These are phyloP conservation scores for Solenopsis fugax DNA, from an alignment of 1,140 invertebrate species.

Conservation along the genomic window DNA sequence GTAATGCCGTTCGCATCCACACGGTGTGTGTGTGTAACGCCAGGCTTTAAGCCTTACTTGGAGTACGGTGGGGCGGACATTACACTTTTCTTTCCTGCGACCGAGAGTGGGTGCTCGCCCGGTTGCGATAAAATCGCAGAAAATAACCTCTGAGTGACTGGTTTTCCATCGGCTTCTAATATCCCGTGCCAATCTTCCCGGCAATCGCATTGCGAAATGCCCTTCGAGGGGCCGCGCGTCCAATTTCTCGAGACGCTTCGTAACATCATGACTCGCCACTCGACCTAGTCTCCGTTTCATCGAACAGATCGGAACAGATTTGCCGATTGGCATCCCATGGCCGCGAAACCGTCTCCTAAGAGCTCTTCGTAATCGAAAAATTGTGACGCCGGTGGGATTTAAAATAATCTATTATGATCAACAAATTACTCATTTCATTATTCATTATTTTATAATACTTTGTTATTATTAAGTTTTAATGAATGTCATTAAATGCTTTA, in stretches of 20 bases:
- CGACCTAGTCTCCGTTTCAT: constrained; percentile 68
- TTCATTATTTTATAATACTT: background rate
- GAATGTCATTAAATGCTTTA: background rate
- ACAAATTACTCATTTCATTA: background rate
- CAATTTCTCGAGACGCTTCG: constrained; percentile 74
- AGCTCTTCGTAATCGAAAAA: constrained; percentile 23
- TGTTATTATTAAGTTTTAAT: constrained; percentile 6
- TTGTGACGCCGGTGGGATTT: background rate
- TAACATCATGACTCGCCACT: constrained; percentile 63
- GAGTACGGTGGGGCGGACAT: background rate
- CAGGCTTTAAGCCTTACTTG: background rate
- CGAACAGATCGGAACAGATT: constrained; percentile 66
- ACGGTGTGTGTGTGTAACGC: background rate
- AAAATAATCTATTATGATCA: background rate
- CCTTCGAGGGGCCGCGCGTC: constrained; percentile 66
- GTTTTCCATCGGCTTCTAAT: constrained; percentile 73
- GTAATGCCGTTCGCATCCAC: background rate
- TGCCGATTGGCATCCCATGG: constrained; percentile 31
- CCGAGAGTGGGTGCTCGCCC: constrained; percentile 59
- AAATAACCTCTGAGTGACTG: constrained; percentile 68
- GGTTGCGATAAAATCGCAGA: constrained; percentile 58
- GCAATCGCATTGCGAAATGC: constrained; percentile 74
- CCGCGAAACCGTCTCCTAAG: constrained; percentile 28
- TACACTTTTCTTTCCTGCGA: constrained; percentile 25
- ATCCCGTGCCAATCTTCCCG: constrained; percentile 65